A percentile compares a stretch with the other conserved stretches of the same genome.
Conservation (phyloP, 2,888 invertebrate genomes). For the Andrena haemorrhoa region DNA sequence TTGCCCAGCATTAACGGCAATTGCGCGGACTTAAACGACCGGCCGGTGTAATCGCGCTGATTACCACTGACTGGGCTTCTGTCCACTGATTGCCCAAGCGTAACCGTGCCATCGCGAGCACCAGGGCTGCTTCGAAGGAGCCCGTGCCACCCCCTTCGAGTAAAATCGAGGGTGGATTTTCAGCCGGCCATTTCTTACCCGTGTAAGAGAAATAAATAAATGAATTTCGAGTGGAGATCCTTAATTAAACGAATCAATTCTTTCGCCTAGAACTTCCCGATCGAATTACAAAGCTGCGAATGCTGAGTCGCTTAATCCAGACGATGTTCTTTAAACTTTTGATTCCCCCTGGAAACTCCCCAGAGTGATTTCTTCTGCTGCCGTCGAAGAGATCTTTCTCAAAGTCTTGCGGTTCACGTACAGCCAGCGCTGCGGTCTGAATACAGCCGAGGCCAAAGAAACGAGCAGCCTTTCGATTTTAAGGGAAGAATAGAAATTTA, state of each 20-base stretch:
- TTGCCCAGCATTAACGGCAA: slow-evolving; percentile 61
- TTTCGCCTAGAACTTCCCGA: slow-evolving; percentile 34
- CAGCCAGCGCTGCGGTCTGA: background rate
- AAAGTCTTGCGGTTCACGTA: background rate
- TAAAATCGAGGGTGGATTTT: slow-evolving; percentile 41
- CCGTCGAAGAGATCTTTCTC: background rate
- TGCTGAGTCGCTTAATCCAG: background rate
- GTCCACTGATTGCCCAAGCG: slow-evolving; percentile 69
- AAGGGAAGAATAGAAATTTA: slow-evolving; percentile 48
- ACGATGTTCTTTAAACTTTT: no score
- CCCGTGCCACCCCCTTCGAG: background rate
- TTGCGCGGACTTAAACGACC: slow-evolving; percentile 59
- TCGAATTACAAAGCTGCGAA: background rate
- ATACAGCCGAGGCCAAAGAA: slow-evolving; percentile 8
- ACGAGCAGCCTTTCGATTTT: slow-evolving; percentile 13
- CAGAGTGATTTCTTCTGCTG: background rate
- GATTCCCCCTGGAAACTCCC: background rate
- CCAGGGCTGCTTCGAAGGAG: slow-evolving; percentile 3
- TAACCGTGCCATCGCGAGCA: slow-evolving; percentile 54
- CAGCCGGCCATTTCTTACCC: slow-evolving; percentile 17
- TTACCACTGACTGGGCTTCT: slow-evolving; percentile 47
- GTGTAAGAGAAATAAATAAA: background rate
- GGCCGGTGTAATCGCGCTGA: slow-evolving; percentile 64
- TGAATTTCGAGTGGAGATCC: slow-evolving; percentile 43
- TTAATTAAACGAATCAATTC: slow-evolving; percentile 63